Evolutionary conservation across 2,113 vertebrate genomes (phyloP), one percentile per base, ranked within the genome.

Genomic region (Callipepla californica): DNA sequence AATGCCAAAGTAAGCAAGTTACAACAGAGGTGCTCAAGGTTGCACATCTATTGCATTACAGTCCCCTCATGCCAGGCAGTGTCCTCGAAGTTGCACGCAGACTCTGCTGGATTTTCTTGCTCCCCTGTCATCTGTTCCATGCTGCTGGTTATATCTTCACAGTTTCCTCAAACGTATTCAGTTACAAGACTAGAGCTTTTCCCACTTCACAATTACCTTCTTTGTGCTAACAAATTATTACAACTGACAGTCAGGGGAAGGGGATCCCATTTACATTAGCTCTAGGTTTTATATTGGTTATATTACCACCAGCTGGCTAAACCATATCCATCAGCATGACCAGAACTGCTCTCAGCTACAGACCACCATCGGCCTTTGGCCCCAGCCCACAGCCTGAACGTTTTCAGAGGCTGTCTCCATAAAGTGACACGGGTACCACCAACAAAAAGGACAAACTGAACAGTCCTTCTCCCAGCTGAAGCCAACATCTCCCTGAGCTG

Each of bases 1-100:
- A 1, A 42, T 61, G 91, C 89, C 91, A 97, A 95, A 95, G 95
- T 23, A 96, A 97, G 91, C 95, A 95, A 16, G 85, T 97, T 96
- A 87, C 89, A 87, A 96, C 94, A 97, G 84, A 85, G 72, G 68
- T 32, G 66, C 85, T 83, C 95, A 95, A 85, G 93, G 96, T 63
- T 94, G 90, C 32, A 20, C 22, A 38, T 19, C 58, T 40, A 32
- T 79, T 93, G 86, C 91, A 48, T 63, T 48, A 81, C 2, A 57
- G 73, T n/a, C 44, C 44, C 50, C 68, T 3, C 8, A 12, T 36
- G 76, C 73, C 92, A 90, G n/a, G 16, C 63, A 73, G 9, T 6
- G n/a, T 30, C 93, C 84, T 18, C 15, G 18, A 53, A 38, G 70
- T 5, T 26, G 47, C 47, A 79, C 9, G 15, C 19, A 66, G 38